Evolutionary conservation across 35 echinoderm and acorn worm genomes (phyloP), one percentile per base, ranked within the genome.

Genomic region (Acanthaster planci): DNA sequence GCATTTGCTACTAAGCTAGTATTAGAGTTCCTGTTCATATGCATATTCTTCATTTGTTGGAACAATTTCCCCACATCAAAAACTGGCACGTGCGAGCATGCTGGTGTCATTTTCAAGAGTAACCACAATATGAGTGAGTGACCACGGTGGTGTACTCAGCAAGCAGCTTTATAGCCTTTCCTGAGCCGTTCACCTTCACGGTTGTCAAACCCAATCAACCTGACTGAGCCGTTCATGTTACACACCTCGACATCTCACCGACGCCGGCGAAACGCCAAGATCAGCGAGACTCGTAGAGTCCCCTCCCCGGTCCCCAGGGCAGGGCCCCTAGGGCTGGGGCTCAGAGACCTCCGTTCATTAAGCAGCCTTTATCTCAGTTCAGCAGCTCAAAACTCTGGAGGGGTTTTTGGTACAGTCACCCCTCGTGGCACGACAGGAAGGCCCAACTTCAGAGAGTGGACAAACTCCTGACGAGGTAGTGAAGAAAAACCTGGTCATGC

Each of bases 371-470:
- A 72, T 72, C 64, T 72, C 64, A 9, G 23, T 10, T 34, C 34
- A 14, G 64, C 64, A 72, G 26, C 42, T 47, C 42, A 47, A 72
- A 72, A 72, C 64, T 26, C 29, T 35, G 64, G 34, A 72, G 7
- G 64, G 64, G 22, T 31, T 26, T 72, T 47, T 47, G 42, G 64
- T 72, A 72, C 64, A 72, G 64, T 72, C 64, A 72, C 34, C 64
- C 64, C 64, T 34, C 34, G 2, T 26, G 34, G 64, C 64, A 9
- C 42, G 42, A 47, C 64, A 72, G 64, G 64, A 72, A 72, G 64
- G 30, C 64, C 64, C 34, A 8, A 72, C 21, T 34, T 31, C 21
- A 31, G 8, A 67, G 15, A 72, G 29, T 72, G 64, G 64, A 72
- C 64, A 47, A 47, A 72, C 23, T 72, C 34, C 23, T 5, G 64